A percentile compares a stretch with the other conserved stretches of the same genome.
These are phyloP conservation scores for Quadriops clusia DNA, from an alignment of 2,888 invertebrate species.

Conservation along the genomic window DNA sequence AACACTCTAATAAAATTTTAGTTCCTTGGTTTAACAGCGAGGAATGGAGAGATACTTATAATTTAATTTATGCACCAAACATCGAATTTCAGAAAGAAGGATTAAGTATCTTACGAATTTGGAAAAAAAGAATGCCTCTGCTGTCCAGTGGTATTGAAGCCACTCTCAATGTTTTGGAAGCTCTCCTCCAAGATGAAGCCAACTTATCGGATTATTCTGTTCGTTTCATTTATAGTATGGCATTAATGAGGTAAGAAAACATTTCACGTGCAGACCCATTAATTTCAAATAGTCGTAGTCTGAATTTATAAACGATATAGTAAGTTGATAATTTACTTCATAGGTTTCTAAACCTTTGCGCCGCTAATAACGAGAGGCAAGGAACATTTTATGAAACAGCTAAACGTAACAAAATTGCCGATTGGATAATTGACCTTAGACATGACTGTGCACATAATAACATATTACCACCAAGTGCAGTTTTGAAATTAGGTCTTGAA, in stretches of 20 bases:
- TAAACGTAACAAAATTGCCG: slow-evolving; percentile 55
- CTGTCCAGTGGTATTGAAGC: slow-evolving; percentile 51
- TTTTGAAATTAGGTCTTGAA: slow-evolving; percentile 50
- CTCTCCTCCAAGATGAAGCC: slow-evolving; percentile 33
- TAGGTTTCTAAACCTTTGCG: slow-evolving; percentile 34
- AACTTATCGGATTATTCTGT: slow-evolving; percentile 39
- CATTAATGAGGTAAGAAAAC: slow-evolving; percentile 49
- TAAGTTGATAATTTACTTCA: slow-evolving; percentile 12
- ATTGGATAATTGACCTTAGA: slow-evolving; percentile 67
- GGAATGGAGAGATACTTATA: slow-evolving; percentile 44
- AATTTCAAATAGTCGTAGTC: background rate
- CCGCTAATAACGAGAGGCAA: slow-evolving; percentile 28
- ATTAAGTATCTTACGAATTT: slow-evolving; percentile 40
- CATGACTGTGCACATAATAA: slow-evolving; percentile 68
- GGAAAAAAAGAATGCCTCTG: slow-evolving; percentile 46
- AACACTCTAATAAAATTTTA: slow-evolving; percentile 21
- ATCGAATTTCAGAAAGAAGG: slow-evolving; percentile 33
- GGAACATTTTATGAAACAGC: slow-evolving; percentile 43
- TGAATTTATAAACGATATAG: slow-evolving; percentile 2
- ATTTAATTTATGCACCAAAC: slow-evolving; percentile 35
- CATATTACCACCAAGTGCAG: slow-evolving; percentile 49
- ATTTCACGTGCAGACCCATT: slow-evolving; percentile 6
- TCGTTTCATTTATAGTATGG: slow-evolving; percentile 48
- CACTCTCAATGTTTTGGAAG: slow-evolving; percentile 45
- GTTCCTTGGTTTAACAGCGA: slow-evolving; percentile 21